Percentiles rank a stretch among this genome's conserved stretches.
Evolutionary conservation across 2,888 invertebrate species (phyloP).

Genomic region (Athetis lepigone): DNA sequence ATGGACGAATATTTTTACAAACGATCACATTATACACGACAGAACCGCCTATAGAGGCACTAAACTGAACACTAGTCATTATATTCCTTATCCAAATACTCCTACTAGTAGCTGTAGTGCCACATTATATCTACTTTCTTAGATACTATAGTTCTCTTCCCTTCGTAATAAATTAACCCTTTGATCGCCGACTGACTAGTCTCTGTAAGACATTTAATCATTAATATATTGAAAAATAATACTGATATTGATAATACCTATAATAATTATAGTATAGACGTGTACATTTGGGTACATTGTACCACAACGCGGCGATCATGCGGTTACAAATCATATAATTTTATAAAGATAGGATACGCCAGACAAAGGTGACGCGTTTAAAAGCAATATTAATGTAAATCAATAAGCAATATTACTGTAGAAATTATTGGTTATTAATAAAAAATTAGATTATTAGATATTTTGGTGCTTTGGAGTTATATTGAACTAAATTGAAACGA

Average conservation of each 20-base stretch:
- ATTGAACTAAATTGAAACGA: constrained; percentile 76
- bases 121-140: constrained; percentile 78
- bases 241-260: constrained; percentile 52
- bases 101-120: constrained; percentile 82
- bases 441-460: constrained; percentile 80
- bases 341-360: constrained; percentile 71
- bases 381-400: constrained; percentile 88
- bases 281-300: constrained; percentile 48
- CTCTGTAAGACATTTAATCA: constrained; percentile 59
- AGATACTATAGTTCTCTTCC: constrained; percentile 70
- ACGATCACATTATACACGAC: constrained; percentile 12
- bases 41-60: constrained; percentile 72
- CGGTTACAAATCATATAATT: constrained; percentile 69
- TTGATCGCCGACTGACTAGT: constrained; percentile 62
- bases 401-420: constrained; percentile 87
- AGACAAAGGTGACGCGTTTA: constrained; percentile 83
- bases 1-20: constrained; percentile 11
- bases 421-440: constrained; percentile 79
- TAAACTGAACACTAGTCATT: constrained; percentile 71
- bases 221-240: constrained; percentile 58
- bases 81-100: constrained; percentile 77
- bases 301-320: constrained; percentile 59
- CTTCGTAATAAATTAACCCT: constrained; percentile 58
- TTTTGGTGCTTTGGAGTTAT: constrained; percentile 87
- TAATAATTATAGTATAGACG: constrained; percentile 44